Conservation (phyloP, 1,140 invertebrate genomes). For the Drosophila lacteicornis region DNA sequence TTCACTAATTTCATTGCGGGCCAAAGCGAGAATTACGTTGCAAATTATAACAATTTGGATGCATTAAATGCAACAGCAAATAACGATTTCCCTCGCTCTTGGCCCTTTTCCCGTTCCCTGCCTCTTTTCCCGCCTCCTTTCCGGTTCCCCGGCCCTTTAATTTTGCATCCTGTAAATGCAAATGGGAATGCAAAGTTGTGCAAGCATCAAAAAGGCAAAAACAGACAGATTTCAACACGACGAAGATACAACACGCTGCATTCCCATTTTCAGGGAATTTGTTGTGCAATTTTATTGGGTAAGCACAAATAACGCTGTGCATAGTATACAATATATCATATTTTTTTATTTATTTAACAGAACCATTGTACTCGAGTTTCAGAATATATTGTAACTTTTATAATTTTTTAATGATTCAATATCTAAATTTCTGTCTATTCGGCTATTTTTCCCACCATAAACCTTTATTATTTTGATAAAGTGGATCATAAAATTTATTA, state of each 20-base stretch:
- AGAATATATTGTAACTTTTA: too few species aligned
- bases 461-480: too few species aligned
- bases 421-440: too few species aligned
- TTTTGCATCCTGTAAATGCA: conserved; percentile 41
- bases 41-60: conserved; percentile 57
- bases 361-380: too few species aligned
- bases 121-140: not conserved
- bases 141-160: not conserved
- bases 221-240: conserved; percentile 3
- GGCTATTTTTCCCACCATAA: too few species aligned
- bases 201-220: conserved; percentile 23
- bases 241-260: conserved; percentile 19
- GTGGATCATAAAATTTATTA: too few species aligned
- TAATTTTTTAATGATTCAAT: too few species aligned
- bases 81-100: conserved; percentile 5
- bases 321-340: too few species aligned
- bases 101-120: not conserved
- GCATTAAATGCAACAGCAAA: conserved; percentile 58
- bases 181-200: conserved; percentile 49
- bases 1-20: conserved; percentile 54
- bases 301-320: too few species aligned
- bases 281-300: not conserved
- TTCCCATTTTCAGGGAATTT: conserved; percentile 4
- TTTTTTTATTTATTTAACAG: too few species aligned
- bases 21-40: conserved; percentile 50